Conservation (phyloP, 2,888 invertebrate species). For the Melolontha melolontha region DNA sequence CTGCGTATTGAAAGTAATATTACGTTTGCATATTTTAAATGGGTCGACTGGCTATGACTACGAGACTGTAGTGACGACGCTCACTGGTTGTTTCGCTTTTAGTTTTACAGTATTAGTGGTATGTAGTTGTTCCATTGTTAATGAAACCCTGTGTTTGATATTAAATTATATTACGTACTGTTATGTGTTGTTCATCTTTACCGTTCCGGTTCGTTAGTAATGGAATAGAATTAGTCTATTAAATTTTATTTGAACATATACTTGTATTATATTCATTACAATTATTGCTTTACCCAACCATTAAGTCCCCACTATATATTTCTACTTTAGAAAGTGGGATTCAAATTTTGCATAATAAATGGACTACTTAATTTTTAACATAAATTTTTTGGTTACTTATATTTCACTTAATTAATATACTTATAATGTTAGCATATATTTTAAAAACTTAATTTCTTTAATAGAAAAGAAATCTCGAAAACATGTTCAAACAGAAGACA, state of each 20-base stretch:
- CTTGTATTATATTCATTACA: slow-evolving; percentile 16
- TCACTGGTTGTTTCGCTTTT: background rate
- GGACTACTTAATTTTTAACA: too few species aligned
- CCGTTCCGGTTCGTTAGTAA: background rate
- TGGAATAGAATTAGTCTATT: slow-evolving; percentile 9
- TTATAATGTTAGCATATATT: too few species aligned
- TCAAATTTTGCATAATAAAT: too few species aligned
- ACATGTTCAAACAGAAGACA: too few species aligned
- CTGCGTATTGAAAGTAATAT: slow-evolving; percentile 23
- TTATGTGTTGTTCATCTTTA: slow-evolving; percentile 5
- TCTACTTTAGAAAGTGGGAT: too few species aligned
- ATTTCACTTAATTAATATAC: too few species aligned
- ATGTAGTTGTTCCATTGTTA: slow-evolving; percentile 8
- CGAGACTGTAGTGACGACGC: background rate
- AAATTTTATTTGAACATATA: slow-evolving; percentile 7
- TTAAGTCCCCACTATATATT: background rate
- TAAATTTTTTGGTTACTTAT: too few species aligned
- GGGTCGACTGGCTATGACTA: background rate
- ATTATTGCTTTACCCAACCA: slow-evolving; percentile 7
- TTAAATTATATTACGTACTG: slow-evolving; percentile 12
- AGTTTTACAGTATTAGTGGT: background rate
- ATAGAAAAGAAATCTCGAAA: too few species aligned
- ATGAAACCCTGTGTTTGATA: slow-evolving; percentile 15
- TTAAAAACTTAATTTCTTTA: too few species aligned
- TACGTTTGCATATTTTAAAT: slow-evolving; percentile 21